Percentiles rank a stretch among this genome's conserved stretches.
Evolutionary conservation across 2,797 vertebrate species (phyloP).

Genomic region (Sebastes nivosus): DNA sequence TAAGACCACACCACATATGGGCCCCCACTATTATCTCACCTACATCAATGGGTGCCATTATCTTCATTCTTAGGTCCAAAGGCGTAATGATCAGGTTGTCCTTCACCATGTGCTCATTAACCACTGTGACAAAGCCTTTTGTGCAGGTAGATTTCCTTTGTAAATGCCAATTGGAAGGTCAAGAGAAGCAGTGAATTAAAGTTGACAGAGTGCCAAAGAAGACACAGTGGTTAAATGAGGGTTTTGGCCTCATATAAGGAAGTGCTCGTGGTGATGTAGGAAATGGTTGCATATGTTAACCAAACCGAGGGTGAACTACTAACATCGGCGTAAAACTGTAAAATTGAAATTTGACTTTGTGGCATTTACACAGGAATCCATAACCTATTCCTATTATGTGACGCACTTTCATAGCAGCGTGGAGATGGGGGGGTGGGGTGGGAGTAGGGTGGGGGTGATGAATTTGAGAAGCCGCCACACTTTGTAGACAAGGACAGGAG

Average conservation of each 20-base stretch:
- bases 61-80: constrained; percentile 44
- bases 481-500: constrained; percentile 43
- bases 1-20: constrained; percentile 2
- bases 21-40: constrained; percentile 23
- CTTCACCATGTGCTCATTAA: constrained; percentile 70
- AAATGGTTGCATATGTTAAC: neutral
- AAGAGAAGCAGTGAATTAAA: constrained; percentile 22
- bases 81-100: constrained; percentile 63
- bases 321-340: neutral
- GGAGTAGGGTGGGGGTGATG: neutral
- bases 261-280: neutral
- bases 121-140: constrained; percentile 55
- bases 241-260: neutral
- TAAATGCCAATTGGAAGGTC: constrained; percentile 67
- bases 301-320: constrained; percentile 15
- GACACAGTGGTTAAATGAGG: constrained; percentile 27
- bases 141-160: constrained; percentile 54
- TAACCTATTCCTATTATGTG: constrained; percentile 4
- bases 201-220: constrained; percentile 30
- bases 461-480: constrained; percentile 19
- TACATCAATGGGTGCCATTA: constrained; percentile 58
- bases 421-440: neutral
- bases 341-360: neutral
- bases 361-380: constrained; percentile 12
- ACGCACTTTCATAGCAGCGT: neutral